Evolutionary conservation across 2,888 invertebrate genomes (phyloP), one percentile per base, ranked within the genome.

Genomic region (Euproctis similis): DNA sequence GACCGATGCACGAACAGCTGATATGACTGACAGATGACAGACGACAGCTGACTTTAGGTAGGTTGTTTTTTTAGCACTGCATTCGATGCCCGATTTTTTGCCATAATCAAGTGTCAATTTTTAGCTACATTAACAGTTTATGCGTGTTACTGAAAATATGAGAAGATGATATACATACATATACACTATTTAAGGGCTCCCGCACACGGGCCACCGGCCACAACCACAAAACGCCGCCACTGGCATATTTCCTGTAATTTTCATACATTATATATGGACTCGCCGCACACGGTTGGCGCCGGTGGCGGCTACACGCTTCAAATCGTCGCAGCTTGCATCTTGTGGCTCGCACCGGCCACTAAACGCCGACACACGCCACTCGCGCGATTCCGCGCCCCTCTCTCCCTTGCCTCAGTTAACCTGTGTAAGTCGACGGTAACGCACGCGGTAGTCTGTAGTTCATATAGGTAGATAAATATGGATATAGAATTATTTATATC

Each of bases 401-500:
- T 36, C 27, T 36, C 31, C 30, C 31, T 31, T 28, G 9, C 38
- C 27, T 31, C 31, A 39, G 35, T 35, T 20, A 35, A 39, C 39
- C 34, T 28, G 32, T 33, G 8, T 7, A 17, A 34, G 34, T 29
- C n/a, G n/a, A n/a, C n/a, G n/a, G n/a, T 22, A 36, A 42, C 42
- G 42, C 39, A 42, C 38, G 34, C 38, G 36, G 35, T 39, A 37
- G 28, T 42, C 20, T 21, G 25, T 28, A 3, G 16, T 28, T 28
- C 21, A 28, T 20, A 34, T 36, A 14, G 14, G 14, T 14, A 23
- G 31, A 36, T 36, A 30, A 31, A 36, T 28, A 35, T 30, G 34
- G 31, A 37, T 35, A 31, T 37, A 36, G 31, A 40, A 38, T 33
- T 36, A 41, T 39, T 43, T 34, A 47, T 42, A 36, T 40, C 37